Conservation (phyloP, 2,888 invertebrate genomes). For the Tryphoninae sp. region DNA sequence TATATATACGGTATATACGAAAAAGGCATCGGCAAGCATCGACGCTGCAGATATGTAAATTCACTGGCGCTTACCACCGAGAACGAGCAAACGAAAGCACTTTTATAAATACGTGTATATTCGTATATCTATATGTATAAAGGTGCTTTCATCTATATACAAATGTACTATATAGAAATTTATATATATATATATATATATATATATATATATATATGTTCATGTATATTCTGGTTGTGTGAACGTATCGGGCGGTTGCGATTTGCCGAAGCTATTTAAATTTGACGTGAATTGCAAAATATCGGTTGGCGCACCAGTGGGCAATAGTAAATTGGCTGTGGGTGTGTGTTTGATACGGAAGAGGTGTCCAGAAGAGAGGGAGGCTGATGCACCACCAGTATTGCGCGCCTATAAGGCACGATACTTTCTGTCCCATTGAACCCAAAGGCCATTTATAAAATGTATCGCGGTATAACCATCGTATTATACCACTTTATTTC, state of each 20-base stretch:
- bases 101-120: slow-evolving; percentile 33
- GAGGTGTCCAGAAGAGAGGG: slow-evolving; percentile 40
- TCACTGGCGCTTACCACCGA: slow-evolving; percentile 28
- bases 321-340: slow-evolving; percentile 58
- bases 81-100: slow-evolving; percentile 48
- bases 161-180: neutral
- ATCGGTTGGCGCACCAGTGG: slow-evolving; percentile 53
- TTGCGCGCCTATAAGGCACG: slow-evolving; percentile 50
- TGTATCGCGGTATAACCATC: neutral
- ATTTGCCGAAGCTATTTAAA: slow-evolving; percentile 59
- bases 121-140: slow-evolving; percentile 2
- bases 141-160: neutral
- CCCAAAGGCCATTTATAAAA: slow-evolving; percentile 49
- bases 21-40: slow-evolving; percentile 46
- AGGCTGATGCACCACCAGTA: slow-evolving; percentile 30
- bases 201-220: slow-evolving; percentile 4
- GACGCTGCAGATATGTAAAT: slow-evolving; percentile 59
- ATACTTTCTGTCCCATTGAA: slow-evolving; percentile 57
- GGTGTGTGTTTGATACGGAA: slow-evolving; percentile 46
- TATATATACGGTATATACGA: slow-evolving; percentile 19
- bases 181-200: slow-evolving; percentile 22
- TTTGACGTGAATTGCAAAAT: slow-evolving; percentile 62
- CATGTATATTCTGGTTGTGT: slow-evolving; percentile 10
- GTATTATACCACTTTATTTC: neutral
- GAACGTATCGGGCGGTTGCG: slow-evolving; percentile 39